A percentile compares a stretch with the other conserved stretches of the same genome.
These are phyloP conservation scores for Amiota minor DNA, from an alignment of 2,888 invertebrate species.

Conservation along the genomic window DNA sequence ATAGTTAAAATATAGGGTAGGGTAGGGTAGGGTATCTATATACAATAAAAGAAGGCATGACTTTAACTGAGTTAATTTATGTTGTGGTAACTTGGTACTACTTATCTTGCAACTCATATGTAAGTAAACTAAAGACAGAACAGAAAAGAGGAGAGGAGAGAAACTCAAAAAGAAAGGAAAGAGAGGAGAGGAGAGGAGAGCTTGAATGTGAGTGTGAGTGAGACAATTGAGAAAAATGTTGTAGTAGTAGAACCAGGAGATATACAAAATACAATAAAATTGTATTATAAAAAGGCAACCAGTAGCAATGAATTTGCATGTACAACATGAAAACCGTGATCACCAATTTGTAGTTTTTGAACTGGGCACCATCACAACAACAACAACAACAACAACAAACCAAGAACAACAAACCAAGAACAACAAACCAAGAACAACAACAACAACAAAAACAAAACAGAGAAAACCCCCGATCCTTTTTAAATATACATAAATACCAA, in stretches of 20 bases:
- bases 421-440: not conserved
- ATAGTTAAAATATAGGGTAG: too few relatives aligned
- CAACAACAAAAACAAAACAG: not conserved
- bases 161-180: not conserved
- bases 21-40: too few relatives aligned
- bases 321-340: conserved; percentile 74
- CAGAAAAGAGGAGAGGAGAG: not conserved
- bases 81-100: too few relatives aligned
- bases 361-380: not conserved
- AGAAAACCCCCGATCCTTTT: not conserved
- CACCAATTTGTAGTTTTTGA: conserved; percentile 71
- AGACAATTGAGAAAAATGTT: conserved; percentile 38
- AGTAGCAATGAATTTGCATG: conserved; percentile 73
- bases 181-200: not conserved
- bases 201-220: not conserved
- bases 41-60: too few relatives aligned
- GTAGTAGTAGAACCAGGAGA: conserved; percentile 25
- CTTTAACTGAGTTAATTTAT: too few relatives aligned
- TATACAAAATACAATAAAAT: not conserved
- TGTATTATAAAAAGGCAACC: conserved; percentile 38
- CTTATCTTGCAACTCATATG: not conserved
- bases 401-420: not conserved
- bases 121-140: not conserved
- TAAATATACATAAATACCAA: too few relatives aligned
- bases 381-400: not conserved